phyloP scores from a whole-genome alignment of 2,888 invertebrate genomes.

The Hipparchia semele region DNA sequence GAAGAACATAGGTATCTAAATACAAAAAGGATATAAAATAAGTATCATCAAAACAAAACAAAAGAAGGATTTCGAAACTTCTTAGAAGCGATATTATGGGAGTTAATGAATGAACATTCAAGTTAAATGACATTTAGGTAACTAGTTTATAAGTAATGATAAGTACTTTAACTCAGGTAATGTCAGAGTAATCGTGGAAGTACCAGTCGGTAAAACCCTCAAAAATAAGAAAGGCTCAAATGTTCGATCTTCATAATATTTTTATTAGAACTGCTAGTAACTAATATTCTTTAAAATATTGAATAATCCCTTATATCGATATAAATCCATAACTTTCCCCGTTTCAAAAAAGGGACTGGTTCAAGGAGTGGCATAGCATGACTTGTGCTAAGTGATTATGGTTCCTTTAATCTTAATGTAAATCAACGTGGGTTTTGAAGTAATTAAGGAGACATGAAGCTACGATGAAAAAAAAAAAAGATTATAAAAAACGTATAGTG shows the following conservation, averaged over 20 bases:
- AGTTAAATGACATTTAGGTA: background rate
- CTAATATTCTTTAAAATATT: background rate
- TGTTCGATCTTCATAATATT: background rate
- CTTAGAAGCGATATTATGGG: background rate
- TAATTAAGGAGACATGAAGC: background rate
- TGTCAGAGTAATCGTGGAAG: background rate
- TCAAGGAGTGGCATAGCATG: background rate
- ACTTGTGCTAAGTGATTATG: background rate
- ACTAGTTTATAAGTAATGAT: background rate
- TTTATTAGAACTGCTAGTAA: background rate
- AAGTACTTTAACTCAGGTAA: background rate
- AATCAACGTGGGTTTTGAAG: slow-evolving; percentile 11
- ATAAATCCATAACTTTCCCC: background rate
- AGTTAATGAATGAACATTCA: background rate
- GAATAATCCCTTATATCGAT: background rate
- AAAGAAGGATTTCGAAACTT: background rate
- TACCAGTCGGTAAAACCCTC: background rate
- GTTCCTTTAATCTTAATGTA: background rate
- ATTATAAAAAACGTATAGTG: no score
- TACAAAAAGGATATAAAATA: background rate
- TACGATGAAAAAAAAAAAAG: background rate
- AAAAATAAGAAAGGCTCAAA: background rate
- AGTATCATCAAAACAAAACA: background rate
- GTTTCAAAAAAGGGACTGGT: background rate
- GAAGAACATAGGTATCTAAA: background rate